Conservation (phyloP, 2,888 invertebrate genomes). For the Exephanes ischioxanthus region DNA sequence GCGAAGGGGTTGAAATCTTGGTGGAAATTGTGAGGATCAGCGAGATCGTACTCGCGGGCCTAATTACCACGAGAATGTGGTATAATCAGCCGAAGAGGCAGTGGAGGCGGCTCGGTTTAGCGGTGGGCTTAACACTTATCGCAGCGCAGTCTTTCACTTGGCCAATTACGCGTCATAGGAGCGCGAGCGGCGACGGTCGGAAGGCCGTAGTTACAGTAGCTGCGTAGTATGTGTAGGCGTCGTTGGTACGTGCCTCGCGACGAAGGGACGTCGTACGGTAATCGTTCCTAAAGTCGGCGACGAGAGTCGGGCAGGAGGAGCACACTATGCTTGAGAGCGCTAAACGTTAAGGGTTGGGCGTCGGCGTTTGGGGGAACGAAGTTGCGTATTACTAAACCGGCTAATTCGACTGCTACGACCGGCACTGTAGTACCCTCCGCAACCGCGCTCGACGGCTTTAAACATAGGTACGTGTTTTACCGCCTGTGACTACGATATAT, state of each 20-base stretch:
- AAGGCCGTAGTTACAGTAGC: constrained; percentile 31
- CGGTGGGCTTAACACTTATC: constrained; percentile 47
- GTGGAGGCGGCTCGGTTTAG: constrained; percentile 3
- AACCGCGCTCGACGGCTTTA: constrained; percentile 41
- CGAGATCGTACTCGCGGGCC: not conserved
- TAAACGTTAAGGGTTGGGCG: constrained; percentile 38
- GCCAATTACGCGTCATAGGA: constrained; percentile 36
- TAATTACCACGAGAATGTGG: constrained; percentile 4
- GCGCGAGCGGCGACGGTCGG: constrained; percentile 17
- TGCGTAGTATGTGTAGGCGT: not conserved
- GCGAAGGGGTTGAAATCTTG: constrained; percentile 20
- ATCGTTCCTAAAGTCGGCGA: constrained; percentile 58
- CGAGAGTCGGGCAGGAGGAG: constrained; percentile 16
- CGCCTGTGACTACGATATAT: constrained; percentile 22
- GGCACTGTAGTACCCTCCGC: constrained; percentile 10
- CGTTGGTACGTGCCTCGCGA: constrained; percentile 8
- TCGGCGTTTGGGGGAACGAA: constrained; percentile 30
- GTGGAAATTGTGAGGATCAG: constrained; percentile 26
- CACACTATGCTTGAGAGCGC: not conserved
- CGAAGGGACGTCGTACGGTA: constrained; percentile 42
- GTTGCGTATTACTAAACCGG: constrained; percentile 47
- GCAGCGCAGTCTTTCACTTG: constrained; percentile 32
- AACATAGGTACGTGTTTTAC: constrained; percentile 31
- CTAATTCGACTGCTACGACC: constrained; percentile 42
- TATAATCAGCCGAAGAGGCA: constrained; percentile 21